Evolutionary conservation across 2,113 vertebrate genomes (phyloP).

Genomic region (Origma solitaria): DNA sequence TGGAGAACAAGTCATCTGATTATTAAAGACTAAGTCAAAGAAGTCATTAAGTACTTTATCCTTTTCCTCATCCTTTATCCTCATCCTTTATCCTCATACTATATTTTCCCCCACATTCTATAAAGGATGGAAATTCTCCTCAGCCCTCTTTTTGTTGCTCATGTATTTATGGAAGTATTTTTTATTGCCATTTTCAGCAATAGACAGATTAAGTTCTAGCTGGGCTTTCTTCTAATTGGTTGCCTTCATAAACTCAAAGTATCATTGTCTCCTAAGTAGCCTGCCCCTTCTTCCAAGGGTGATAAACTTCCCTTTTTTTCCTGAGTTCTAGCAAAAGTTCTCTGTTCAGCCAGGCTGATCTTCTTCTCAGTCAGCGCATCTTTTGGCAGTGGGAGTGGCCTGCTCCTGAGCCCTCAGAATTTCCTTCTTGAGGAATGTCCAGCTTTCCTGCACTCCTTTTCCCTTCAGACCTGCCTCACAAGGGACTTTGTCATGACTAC

Average conservation of each 20-base stretch:
- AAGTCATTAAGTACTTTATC: background rate
- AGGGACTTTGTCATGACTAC: background rate
- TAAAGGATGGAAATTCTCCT: background rate
- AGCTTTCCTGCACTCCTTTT: background rate
- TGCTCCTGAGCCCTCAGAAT: background rate
- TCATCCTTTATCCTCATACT: background rate
- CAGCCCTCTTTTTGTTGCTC: background rate
- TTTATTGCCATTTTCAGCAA: background rate
- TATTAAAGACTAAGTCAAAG: background rate
- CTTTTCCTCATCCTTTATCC: background rate
- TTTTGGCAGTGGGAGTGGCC: background rate
- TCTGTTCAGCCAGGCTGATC: background rate
- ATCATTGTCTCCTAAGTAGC: background rate
- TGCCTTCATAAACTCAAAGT: background rate
- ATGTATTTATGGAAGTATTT: background rate
- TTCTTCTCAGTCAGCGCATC: background rate
- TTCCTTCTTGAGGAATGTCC: background rate
- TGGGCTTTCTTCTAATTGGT: background rate
- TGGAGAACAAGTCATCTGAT: background rate
- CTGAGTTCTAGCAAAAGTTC: background rate
- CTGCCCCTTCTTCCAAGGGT: background rate
- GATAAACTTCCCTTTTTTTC: no score
- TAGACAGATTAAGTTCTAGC: background rate
- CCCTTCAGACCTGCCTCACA: background rate
- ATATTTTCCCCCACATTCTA: background rate